Conservation (phyloP, 1,140 invertebrate genomes). For the Aphis craccivora region DNA sequence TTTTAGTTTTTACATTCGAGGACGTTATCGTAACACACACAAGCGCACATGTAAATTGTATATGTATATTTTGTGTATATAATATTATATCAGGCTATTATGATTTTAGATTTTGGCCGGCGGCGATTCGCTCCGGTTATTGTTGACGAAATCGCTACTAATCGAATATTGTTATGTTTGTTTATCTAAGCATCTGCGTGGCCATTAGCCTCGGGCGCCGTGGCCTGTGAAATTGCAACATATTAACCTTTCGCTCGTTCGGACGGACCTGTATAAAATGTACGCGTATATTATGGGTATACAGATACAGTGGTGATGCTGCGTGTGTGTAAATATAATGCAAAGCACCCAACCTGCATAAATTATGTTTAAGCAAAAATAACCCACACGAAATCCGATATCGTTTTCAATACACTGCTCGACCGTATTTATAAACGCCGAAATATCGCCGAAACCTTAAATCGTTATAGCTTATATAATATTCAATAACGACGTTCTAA, state of each 20-base stretch:
- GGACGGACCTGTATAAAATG: neutral
- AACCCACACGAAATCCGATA: neutral
- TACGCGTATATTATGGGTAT: neutral
- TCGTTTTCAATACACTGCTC: neutral
- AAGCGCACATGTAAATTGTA: neutral
- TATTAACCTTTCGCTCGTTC: constrained; percentile 52
- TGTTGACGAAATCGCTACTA: constrained; percentile 53
- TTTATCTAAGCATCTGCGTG: constrained; percentile 55
- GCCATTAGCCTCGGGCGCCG: constrained; percentile 49
- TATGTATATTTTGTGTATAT: neutral
- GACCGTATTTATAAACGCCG: neutral
- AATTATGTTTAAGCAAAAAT: neutral
- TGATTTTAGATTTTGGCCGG: neutral
- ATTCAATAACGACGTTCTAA: neutral
- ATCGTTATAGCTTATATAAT: neutral
- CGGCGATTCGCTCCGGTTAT: constrained; percentile 56
- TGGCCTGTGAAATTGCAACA: constrained; percentile 54
- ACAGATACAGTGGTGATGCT: neutral
- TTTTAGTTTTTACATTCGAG: constrained; percentile 1
- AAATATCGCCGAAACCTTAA: neutral
- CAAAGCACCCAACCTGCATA: too few relatives aligned
- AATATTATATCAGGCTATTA: constrained; percentile 11
- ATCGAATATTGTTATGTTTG: constrained; percentile 54
- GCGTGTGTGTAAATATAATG: neutral
- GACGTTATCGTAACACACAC: constrained; percentile 10